Conservation (phyloP, 35 echinoderm and acorn worm species). For the Eucidaris tribuloides region DNA sequence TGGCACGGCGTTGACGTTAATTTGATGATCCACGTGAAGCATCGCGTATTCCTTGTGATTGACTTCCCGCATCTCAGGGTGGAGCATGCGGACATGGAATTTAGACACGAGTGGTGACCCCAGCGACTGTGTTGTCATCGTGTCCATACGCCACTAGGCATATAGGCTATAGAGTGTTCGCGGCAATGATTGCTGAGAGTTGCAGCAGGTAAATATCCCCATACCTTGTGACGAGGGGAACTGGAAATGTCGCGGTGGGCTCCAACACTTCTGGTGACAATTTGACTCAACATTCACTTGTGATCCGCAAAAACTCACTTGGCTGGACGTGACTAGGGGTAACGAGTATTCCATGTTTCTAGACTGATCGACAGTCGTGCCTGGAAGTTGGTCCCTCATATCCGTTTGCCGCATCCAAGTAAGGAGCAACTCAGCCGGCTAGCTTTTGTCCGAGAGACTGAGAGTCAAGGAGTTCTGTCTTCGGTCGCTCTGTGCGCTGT, state of each 20-base stretch:
- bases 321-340: conserved; percentile 83
- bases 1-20: conserved; percentile 20
- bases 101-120: neutral
- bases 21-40: conserved; percentile 48
- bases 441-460: neutral
- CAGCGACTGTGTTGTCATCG: neutral
- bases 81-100: conserved; percentile 25
- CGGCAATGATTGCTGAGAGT: conserved; percentile 42
- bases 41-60: conserved; percentile 47
- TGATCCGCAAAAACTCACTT: conserved; percentile 95
- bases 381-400: conserved; percentile 59
- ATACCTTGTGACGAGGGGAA: conserved; percentile 28
- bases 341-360: conserved; percentile 45
- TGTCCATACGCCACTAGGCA: conserved; percentile 29
- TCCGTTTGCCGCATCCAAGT: conserved; percentile 54
- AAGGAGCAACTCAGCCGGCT: conserved; percentile 55
- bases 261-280: conserved; percentile 82
- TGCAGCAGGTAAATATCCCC: conserved; percentile 18
- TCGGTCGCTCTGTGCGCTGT: neutral
- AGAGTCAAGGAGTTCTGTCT: conserved; percentile 13
- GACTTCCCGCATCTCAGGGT: conserved; percentile 58
- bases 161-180: conserved; percentile 42
- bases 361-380: neutral
- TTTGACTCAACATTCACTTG: conserved; percentile 90
- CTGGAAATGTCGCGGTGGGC: conserved; percentile 61